phyloP scores from a whole-genome alignment of 2,888 invertebrate species.

The Petrolisthes manimaculis region DNA sequence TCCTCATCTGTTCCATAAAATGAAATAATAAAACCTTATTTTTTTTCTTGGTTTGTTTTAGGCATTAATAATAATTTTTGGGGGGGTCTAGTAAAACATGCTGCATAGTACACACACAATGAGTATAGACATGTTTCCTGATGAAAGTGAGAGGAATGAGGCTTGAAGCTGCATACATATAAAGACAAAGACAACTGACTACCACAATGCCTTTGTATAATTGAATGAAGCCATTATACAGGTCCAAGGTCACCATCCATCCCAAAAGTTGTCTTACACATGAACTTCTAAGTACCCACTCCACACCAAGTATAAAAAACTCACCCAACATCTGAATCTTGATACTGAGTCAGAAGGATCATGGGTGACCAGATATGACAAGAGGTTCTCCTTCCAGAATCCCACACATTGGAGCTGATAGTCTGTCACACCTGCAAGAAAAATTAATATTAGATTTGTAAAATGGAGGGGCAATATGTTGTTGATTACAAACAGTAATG shows the following conservation, averaged over 20 bases:
- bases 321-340: slow-evolving; percentile 95
- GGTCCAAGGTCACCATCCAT: too few relatives aligned
- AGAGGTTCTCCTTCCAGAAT: slow-evolving; percentile 97
- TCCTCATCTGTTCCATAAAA: neutral
- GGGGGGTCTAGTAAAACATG: too few relatives aligned
- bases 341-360: slow-evolving; percentile 96
- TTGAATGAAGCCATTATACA: too few relatives aligned
- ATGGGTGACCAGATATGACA: slow-evolving; percentile 94
- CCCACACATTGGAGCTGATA: slow-evolving; percentile 97
- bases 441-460: neutral
- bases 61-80: too few relatives aligned
- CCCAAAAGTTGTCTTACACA: too few relatives aligned
- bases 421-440: slow-evolving; percentile 83
- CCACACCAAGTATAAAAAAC: slow-evolving; percentile 72
- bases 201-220: too few relatives aligned
- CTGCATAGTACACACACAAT: too few relatives aligned
- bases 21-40: neutral
- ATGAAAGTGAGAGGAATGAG: too few relatives aligned
- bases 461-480: neutral
- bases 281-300: too few relatives aligned
- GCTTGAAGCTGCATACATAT: too few relatives aligned
- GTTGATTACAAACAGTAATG: neutral
- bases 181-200: too few relatives aligned
- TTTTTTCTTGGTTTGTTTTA: neutral
- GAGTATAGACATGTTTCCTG: too few relatives aligned